phyloP scores from a whole-genome alignment of 2,113 vertebrate genomes.

The Centrocercus urophasianus region DNA sequence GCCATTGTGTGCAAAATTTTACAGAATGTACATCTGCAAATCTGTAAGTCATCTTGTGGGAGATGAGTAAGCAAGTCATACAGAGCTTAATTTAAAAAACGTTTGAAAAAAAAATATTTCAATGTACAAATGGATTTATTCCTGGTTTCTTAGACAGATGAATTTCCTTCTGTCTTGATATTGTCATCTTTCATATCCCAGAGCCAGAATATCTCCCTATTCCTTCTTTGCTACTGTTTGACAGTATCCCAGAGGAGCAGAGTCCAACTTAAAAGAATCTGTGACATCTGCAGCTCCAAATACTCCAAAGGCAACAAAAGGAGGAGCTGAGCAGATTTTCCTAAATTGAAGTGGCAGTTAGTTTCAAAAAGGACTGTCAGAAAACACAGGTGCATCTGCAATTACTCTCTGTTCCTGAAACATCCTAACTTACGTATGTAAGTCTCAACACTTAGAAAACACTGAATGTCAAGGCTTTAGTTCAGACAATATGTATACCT shows the following conservation, averaged over 20 bases:
- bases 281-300: background rate
- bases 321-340: background rate
- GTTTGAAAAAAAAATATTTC: background rate
- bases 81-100: background rate
- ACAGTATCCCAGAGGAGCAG: background rate
- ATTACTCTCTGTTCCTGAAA: background rate
- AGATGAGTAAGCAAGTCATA: background rate
- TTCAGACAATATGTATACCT: background rate
- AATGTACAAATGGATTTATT: background rate
- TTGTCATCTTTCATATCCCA: background rate
- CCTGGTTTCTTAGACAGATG: background rate
- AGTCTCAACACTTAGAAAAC: background rate
- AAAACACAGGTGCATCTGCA: background rate
- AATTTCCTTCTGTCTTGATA: background rate
- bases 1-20: background rate
- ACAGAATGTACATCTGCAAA: background rate
- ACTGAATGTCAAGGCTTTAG: background rate
- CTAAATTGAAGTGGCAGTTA: background rate
- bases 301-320: background rate
- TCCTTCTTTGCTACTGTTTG: background rate
- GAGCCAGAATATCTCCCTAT: background rate
- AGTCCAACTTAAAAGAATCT: background rate
- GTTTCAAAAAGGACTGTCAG: background rate
- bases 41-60: background rate
- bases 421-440: background rate